phyloP scores from a whole-genome alignment of 2,888 invertebrate genomes.

The Lypha dubia region DNA sequence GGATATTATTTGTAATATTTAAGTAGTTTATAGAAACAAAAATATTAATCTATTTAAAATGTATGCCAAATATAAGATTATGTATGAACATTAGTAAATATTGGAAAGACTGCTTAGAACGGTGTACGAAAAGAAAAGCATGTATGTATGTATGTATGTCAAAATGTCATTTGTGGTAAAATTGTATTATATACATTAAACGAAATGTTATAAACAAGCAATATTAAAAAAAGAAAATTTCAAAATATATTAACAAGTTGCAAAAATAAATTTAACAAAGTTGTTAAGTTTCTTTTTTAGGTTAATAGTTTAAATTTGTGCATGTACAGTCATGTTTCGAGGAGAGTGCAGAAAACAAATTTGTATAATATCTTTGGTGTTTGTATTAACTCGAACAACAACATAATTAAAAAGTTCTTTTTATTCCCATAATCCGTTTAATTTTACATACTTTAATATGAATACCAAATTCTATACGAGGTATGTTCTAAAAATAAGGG shows the following conservation, averaged over 20 bases:
- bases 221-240: constrained; percentile 29
- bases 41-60: background rate
- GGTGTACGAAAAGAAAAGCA: constrained; percentile 1
- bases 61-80: constrained; percentile 25
- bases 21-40: constrained; percentile 15
- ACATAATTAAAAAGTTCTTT: no score
- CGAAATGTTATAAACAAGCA: constrained; percentile 9
- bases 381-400: no score
- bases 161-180: constrained; percentile 58
- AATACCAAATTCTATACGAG: no score
- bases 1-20: constrained; percentile 35
- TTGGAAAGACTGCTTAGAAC: constrained; percentile 23
- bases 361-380: no score
- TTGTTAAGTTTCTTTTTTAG: background rate
- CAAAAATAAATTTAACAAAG: background rate
- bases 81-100: constrained; percentile 21
- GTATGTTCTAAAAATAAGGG: no score
- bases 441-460: no score
- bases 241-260: background rate
- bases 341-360: no score
- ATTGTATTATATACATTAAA: constrained; percentile 22
- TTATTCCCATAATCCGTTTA: no score
- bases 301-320: background rate
- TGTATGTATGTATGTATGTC: no score
- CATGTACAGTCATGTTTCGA: no score